Evolutionary conservation across 2,888 invertebrate species (phyloP), one percentile per base, ranked within the genome.

Genomic region (Amiota communis): DNA sequence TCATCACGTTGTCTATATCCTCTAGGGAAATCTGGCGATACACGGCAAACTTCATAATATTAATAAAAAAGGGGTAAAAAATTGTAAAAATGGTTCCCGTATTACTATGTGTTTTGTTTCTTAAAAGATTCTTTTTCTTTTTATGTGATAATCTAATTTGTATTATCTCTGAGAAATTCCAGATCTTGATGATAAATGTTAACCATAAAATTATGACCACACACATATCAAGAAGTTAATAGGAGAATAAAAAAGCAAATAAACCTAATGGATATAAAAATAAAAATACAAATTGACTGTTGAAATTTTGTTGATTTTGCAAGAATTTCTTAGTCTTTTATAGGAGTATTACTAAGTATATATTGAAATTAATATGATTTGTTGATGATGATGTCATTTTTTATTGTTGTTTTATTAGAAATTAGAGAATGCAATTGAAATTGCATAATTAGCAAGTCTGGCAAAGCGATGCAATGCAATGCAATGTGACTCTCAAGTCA

Each of bases 401-500:
- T n/a, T 8, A n/a, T 10, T 12, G 51, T n/a, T 51, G 53, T 51
- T 0, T 4, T 6, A 36, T 6, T 36, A 36, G 36, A 36, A 36
- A n/a, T n/a, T 4, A 64, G 13, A 13, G 15, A 51, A 15, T 49
- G 49, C 47, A 64, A 47, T 51, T n/a, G 53, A 81, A 81, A 81
- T 84, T 84, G 82, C 82, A 84, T 84, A 82, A 84, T 82, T 84
- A 84, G 82, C 84, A 80, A 61, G 71, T 51, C 71, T 23, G 20
- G 20, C 51, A 61, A 51, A 51, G 20, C 51, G 20, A 23, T 70
- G 17, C 48, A 15, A 64, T 46, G 61, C 61, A 12, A 61, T 23
- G 23, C 56, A 56, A 36, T 36, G 36, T 6, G 8, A 36, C 36
- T 23, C 23, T 23, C 3, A 23, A 23, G 23, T 23, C 36, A 36